Percentiles rank a stretch among this genome's conserved stretches.
phyloP scores from a whole-genome alignment of 2,888 invertebrate genomes.

The Adineta ricciae region DNA sequence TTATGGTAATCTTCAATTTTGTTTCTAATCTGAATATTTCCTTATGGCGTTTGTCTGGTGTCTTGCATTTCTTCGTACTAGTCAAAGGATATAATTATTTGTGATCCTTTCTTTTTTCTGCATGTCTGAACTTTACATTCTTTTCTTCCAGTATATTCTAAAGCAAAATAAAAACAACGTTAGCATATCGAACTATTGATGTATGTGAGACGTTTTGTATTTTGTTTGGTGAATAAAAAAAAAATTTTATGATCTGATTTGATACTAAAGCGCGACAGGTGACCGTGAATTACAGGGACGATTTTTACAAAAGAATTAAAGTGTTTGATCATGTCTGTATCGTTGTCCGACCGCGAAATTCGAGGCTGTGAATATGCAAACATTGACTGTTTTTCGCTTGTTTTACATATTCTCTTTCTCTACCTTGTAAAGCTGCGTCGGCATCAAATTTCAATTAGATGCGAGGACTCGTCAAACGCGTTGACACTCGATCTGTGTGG shows the following conservation, averaged over 20 bases:
- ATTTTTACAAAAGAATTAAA: background rate
- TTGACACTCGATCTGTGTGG: background rate
- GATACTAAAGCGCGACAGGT: background rate
- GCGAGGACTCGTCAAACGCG: background rate
- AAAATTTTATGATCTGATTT: background rate
- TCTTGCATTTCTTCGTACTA: background rate
- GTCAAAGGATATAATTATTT: background rate
- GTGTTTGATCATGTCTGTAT: background rate
- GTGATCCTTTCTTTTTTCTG: background rate
- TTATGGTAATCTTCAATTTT: background rate
- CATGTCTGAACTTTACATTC: background rate
- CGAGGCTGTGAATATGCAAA: background rate
- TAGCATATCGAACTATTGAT: background rate
- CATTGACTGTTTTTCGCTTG: background rate
- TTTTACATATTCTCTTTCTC: background rate
- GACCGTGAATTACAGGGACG: background rate
- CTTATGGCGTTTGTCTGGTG: background rate
- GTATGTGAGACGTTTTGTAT: background rate
- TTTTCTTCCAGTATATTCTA: background rate
- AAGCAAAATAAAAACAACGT: background rate
- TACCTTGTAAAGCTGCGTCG: background rate
- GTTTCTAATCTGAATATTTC: background rate
- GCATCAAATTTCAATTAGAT: conserved; percentile 1
- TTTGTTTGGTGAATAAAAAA: background rate
- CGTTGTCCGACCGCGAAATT: conserved; percentile 5